Percentiles rank a stretch among this genome's conserved stretches.
phyloP scores from a whole-genome alignment of 2,797 vertebrate genomes.

The Clarias pachynema region DNA sequence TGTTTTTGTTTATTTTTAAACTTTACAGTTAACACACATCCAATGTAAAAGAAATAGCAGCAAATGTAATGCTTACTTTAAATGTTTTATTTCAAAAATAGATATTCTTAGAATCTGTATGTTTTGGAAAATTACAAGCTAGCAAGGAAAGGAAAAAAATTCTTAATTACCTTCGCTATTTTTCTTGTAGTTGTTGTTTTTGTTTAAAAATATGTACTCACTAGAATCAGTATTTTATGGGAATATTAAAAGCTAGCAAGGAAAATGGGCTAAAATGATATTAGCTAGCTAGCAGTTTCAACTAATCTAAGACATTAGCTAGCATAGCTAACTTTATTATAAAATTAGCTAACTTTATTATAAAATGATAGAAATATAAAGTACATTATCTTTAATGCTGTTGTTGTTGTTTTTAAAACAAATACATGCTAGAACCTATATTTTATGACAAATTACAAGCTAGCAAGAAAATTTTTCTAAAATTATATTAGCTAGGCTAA shows the following conservation, averaged over 20 bases:
- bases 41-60: background rate
- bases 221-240: background rate
- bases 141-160: too few species aligned
- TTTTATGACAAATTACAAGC: too few species aligned
- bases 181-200: too few species aligned
- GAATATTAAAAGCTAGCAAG: background rate
- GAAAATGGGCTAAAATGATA: background rate
- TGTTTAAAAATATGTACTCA: too few species aligned
- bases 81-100: background rate
- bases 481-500: too few species aligned
- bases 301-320: background rate
- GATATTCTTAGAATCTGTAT: background rate
- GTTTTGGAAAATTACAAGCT: too few species aligned
- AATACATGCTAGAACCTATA: too few species aligned
- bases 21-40: background rate
- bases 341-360: background rate
- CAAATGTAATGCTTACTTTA: background rate
- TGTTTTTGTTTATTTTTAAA: background rate
- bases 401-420: too few species aligned
- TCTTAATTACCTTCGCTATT: too few species aligned
- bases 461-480: too few species aligned
- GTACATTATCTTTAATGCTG: too few species aligned
- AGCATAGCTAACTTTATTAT: background rate
- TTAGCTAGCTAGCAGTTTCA: background rate
- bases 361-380: too few species aligned